Evolutionary conservation across 2,113 vertebrate species (phyloP), one percentile per base, ranked within the genome.

Genomic region (Burhinus oedicnemus): DNA sequence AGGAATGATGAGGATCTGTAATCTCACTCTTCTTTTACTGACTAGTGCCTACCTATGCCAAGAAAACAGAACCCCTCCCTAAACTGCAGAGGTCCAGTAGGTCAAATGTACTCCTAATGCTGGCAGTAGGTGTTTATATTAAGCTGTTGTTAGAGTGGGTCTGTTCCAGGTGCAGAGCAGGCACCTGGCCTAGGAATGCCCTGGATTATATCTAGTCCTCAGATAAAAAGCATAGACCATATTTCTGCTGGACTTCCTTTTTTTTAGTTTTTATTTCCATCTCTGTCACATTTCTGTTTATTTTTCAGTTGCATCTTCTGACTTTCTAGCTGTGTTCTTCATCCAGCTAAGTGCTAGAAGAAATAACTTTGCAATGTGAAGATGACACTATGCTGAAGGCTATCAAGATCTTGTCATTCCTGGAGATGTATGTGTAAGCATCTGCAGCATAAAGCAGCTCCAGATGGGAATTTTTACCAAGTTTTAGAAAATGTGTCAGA

Each of bases 381-480:
- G 62, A 76, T 47, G 66, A 58, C 15, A 17, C 22, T 27, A 2
- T 42, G n/a, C 54, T 69, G 38, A 83, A 83, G 44, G 40, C 71
- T 93, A n/a, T 83, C 13, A 52, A 92, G 54, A 81, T 45, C 68
- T 62, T 57, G 55, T 72, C 36, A 30, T 72, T 93, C 65, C 34
- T 86, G 45, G 58, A 90, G 36, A 89, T 42, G 11, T 10, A 54
- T 32, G 12, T 69, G 34, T 77, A 69, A 92, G 81, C 40, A 90
- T 90, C 91, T 92, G 89, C 55, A 81, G 64, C 27, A 70, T 34
- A 81, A 87, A 94, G 18, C n/a, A 89, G 20, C 23, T 95, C 80
- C 81, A 94, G 80, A 84, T 82, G 81, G 55, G 47, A 89, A 26
- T 68, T 95, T 70, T 81, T 51, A 76, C 32, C 25, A 47, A 68